A percentile compares a stretch with the other conserved stretches of the same genome.
phyloP scores from a whole-genome alignment of 2,888 invertebrate genomes.

The Cerceris rybyensis region DNA sequence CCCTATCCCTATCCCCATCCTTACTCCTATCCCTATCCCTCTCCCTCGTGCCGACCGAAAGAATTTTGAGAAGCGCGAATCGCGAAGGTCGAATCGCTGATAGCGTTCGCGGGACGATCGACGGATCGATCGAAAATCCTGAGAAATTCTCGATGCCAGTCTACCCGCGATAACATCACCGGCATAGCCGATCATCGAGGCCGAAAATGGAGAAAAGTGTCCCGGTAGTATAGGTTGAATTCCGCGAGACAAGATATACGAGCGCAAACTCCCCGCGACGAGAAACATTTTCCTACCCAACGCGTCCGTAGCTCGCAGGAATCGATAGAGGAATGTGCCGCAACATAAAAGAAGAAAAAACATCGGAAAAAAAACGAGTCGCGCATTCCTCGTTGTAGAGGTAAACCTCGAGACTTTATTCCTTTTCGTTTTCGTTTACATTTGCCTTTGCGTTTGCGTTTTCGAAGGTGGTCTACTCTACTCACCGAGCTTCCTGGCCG shows the following conservation, averaged over 20 bases:
- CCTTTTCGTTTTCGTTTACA: too few species aligned
- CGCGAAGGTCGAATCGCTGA: too few species aligned
- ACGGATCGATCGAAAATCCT: too few species aligned
- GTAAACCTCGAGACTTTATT: slow-evolving; percentile 52
- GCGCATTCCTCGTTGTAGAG: slow-evolving; percentile 73
- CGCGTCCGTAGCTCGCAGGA: slow-evolving; percentile 65
- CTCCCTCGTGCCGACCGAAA: too few species aligned
- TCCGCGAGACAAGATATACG: not conserved
- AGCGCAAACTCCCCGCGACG: not conserved
- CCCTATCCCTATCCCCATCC: too few species aligned
- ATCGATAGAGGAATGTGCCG: slow-evolving; percentile 81
- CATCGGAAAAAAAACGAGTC: slow-evolving; percentile 37
- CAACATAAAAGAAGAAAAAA: slow-evolving; percentile 74
- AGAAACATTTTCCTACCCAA: slow-evolving; percentile 8
- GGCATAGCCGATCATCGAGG: too few species aligned
- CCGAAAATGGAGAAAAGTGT: not conserved
- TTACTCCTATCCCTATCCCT: too few species aligned
- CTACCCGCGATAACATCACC: too few species aligned
- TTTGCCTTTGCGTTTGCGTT: too few species aligned
- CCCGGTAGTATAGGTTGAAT: not conserved
- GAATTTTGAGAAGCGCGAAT: too few species aligned
- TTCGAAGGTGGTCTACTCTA: slow-evolving; percentile 18
- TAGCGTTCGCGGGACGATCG: too few species aligned
- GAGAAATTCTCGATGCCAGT: too few species aligned
- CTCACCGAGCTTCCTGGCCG: slow-evolving; percentile 57